phyloP scores from a whole-genome alignment of 2,797 vertebrate genomes.

The Enteromius treurensis region DNA sequence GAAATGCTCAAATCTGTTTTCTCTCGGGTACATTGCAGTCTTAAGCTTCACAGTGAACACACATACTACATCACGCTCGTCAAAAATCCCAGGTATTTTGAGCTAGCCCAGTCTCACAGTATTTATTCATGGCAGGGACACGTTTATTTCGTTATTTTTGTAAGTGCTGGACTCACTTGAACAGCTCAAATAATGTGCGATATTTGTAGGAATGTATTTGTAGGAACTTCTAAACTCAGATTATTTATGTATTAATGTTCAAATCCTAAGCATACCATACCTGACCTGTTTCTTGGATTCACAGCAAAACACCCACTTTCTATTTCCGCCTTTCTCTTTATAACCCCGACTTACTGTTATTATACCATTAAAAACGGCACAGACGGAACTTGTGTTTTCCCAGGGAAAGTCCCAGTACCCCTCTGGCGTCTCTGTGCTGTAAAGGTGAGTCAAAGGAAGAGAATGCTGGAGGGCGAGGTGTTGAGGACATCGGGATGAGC shows the following conservation, averaged over 20 bases:
- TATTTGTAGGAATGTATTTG: no score
- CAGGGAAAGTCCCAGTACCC: constrained; percentile 46
- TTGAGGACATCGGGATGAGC: background rate
- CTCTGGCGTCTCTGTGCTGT: constrained; percentile 13
- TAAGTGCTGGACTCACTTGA: no score
- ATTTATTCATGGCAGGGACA: no score
- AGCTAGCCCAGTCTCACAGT: no score
- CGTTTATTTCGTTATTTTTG: no score
- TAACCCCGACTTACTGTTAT: constrained; percentile 5
- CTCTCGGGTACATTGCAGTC: no score
- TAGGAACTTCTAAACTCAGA: background rate
- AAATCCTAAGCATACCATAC: background rate
- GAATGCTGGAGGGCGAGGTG: constrained; percentile 23
- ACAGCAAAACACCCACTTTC: constrained; percentile 4
- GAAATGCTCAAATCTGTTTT: no score
- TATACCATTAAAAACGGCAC: constrained; percentile 14
- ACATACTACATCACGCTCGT: no score
- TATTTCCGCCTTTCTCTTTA: background rate
- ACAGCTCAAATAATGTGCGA: no score
- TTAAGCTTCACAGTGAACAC: no score
- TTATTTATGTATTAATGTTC: no score
- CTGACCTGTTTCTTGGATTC: background rate
- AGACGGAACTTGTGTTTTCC: constrained; percentile 29
- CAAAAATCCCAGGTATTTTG: no score
- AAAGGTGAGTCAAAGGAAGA: constrained; percentile 26